Conservation (phyloP, 2,888 invertebrate genomes). For the Apoda limacodes region DNA sequence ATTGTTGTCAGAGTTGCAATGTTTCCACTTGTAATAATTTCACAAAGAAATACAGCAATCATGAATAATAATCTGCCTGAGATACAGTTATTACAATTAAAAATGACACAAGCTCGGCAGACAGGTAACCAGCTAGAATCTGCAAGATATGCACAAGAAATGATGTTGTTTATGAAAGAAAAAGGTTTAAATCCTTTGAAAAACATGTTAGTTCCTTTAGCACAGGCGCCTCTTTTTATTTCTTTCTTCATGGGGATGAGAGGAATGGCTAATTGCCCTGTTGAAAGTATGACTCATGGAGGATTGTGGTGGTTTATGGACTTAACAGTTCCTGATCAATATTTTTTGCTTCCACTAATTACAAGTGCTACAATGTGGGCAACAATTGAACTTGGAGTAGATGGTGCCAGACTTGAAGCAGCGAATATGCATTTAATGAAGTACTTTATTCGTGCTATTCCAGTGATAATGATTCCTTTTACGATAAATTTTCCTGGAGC, state of each 20-base stretch:
- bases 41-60: slow-evolving; percentile 83
- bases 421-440: slow-evolving; percentile 79
- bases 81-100: slow-evolving; percentile 82
- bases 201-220: slow-evolving; percentile 80
- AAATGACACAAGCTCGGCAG: slow-evolving; percentile 88
- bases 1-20: slow-evolving; percentile 77
- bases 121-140: slow-evolving; percentile 85
- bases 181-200: slow-evolving; percentile 85
- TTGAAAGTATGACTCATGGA: slow-evolving; percentile 89
- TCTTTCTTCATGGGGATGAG: slow-evolving; percentile 92
- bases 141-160: slow-evolving; percentile 79
- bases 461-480: slow-evolving; percentile 85
- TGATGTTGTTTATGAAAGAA: slow-evolving; percentile 85
- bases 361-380: slow-evolving; percentile 85
- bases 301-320: slow-evolving; percentile 95
- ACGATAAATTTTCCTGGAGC: slow-evolving; percentile 90
- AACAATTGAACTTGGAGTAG: slow-evolving; percentile 87
- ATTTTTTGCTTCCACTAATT: slow-evolving; percentile 85
- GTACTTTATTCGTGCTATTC: slow-evolving; percentile 80
- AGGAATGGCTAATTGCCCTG: slow-evolving; percentile 89
- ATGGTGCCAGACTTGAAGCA: slow-evolving; percentile 74
- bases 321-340: slow-evolving; percentile 91
- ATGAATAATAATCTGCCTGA: slow-evolving; percentile 91
- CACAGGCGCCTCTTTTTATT: slow-evolving; percentile 91
- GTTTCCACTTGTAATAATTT: slow-evolving; percentile 87